Evolutionary conservation across 2,113 vertebrate species (phyloP).

Genomic region (Meles meles): DNA sequence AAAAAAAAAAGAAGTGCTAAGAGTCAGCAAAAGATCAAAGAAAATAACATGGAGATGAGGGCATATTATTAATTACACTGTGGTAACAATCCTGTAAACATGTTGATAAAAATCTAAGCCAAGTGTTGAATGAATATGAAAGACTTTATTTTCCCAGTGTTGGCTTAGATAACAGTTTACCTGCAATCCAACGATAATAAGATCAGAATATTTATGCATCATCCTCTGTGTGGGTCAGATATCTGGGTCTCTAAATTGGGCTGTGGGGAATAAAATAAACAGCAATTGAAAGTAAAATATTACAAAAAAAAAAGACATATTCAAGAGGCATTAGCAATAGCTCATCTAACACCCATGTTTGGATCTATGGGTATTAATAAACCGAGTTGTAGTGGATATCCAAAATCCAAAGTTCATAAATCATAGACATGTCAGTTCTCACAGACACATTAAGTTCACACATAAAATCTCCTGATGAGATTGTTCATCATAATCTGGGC

Average conservation of each 20-base stretch:
- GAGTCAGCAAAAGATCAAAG: not conserved
- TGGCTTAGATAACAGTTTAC: not conserved
- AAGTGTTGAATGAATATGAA: not conserved
- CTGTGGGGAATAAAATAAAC: not conserved
- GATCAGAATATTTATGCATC: not conserved
- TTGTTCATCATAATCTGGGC: not conserved
- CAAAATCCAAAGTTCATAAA: not conserved
- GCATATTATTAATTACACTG: not conserved
- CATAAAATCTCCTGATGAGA: not conserved
- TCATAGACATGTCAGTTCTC: not conserved
- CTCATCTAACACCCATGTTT: not conserved
- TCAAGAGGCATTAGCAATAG: not conserved
- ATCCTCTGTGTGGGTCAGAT: not conserved
- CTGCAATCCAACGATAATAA: not conserved
- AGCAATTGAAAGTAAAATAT: not conserved
- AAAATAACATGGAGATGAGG: not conserved
- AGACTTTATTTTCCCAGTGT: not conserved
- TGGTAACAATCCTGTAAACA: not conserved
- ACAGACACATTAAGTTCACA: not conserved
- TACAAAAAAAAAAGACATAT: not conserved
- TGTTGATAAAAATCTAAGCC: not conserved
- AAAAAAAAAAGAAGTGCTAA: not conserved
- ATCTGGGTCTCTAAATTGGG: not conserved
- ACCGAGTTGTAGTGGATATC: not conserved
- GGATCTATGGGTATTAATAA: not conserved